These are phyloP conservation scores for Scophthalmus maximus DNA, from an alignment of 2,113 vertebrate species.

Conservation along the genomic window DNA sequence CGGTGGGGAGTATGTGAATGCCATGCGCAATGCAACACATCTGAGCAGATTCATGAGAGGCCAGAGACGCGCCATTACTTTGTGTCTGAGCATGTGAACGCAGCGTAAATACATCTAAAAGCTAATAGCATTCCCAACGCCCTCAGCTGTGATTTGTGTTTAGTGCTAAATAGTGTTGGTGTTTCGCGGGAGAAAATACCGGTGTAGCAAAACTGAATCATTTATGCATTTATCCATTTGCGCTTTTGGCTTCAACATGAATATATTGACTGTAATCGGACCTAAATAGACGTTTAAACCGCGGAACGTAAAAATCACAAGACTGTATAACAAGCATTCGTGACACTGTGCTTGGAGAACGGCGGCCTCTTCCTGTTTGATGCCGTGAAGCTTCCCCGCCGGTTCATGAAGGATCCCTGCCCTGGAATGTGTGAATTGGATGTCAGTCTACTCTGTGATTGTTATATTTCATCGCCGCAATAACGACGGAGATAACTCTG, in stretches of 20 bases:
- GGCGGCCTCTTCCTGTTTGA: background rate
- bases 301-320: background rate
- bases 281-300: background rate
- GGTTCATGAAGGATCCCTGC: too few relatives aligned
- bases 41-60: background rate
- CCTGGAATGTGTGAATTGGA: too few relatives aligned
- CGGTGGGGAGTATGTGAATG: background rate
- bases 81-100: background rate
- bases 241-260: background rate
- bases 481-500: background rate
- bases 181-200: background rate
- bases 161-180: background rate
- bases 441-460: background rate
- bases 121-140: background rate
- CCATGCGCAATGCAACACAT: background rate
- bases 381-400: too few relatives aligned
- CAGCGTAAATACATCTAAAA: background rate
- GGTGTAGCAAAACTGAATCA: background rate
- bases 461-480: slow-evolving; percentile 14
- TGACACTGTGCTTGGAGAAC: too few relatives aligned
- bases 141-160: background rate
- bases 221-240: background rate
- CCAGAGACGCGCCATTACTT: background rate
- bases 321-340: too few relatives aligned
- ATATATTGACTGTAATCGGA: slow-evolving; percentile 2